These are phyloP conservation scores for Xenopus petersii DNA, from an alignment of 2,797 vertebrate genomes.

Conservation along the genomic window DNA sequence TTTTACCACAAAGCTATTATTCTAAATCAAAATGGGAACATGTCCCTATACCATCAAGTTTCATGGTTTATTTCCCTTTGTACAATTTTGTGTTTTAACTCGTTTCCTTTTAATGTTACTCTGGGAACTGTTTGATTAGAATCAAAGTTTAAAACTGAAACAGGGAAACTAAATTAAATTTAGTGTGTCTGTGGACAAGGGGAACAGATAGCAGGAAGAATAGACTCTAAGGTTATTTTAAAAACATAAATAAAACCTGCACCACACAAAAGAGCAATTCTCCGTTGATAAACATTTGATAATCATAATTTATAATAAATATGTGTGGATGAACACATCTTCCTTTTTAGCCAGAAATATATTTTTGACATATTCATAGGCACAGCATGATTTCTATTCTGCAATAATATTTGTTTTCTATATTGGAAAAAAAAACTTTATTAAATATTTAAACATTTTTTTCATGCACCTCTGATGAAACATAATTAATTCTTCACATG, in stretches of 20 bases:
- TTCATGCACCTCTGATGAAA: conserved; percentile 12
- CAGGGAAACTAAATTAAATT: no score
- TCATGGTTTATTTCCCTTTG: no score
- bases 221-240: neutral
- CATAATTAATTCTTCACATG: conserved; percentile 43
- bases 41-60: no score
- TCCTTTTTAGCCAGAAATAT: neutral
- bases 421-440: conserved; percentile 2
- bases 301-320: neutral
- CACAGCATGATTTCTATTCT: neutral
- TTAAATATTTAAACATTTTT: conserved; percentile 33
- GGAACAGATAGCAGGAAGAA: neutral
- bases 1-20: no score
- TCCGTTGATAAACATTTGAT: neutral
- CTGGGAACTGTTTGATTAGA: no score
- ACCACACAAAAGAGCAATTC: neutral
- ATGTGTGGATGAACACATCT: neutral
- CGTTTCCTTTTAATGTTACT: no score
- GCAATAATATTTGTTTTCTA: conserved; percentile 30
- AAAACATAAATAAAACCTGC: neutral
- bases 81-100: no score
- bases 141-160: no score
- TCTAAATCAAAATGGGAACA: no score
- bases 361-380: neutral
- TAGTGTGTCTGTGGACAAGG: neutral